Evolutionary conservation across 30 jellyfish, hydroid and myxozoan genomes (phyloP), one percentile per base, ranked within the genome.

Genomic region (Hydractinia symbiolongicarpus): DNA sequence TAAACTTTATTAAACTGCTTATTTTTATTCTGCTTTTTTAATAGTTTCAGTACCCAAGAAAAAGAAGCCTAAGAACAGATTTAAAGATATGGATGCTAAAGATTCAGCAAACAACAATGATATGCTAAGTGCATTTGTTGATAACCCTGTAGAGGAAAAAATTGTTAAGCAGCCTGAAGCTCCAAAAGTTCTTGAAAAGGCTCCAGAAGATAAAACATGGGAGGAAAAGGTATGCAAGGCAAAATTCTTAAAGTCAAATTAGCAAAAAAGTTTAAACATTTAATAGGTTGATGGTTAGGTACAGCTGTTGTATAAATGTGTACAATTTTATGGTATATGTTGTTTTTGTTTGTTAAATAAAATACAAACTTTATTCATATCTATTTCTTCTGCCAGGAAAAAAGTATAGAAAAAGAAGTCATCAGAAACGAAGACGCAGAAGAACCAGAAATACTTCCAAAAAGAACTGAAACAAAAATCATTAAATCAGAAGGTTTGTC

Each of bases 51-150:
- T 58, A 11, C 85, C 95, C 16, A 84, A 84, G 90, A 84, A 81
- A 73, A 93, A 93, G 90, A 93, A 87, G 74, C 60, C 57, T 20
- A 86, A 86, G 81, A 90, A 86, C 79, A 51, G 93, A 57, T 54
- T 81, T 50, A 93, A 84, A 77, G 93, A 81, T 52, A 14, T 78
- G 53, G 88, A 69, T 78, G 87, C 79, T 53, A 58, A 67, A 79
- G 98, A 85, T 5, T 61, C 75, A 14, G 66, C 78, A 52, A 30
- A 30, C 44, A 30, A 30, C 44, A 90, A 89, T 77, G 96, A 93
- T 73, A 21, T 93, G 79, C 82, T 93, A 93, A 86, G 96, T 81
- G 98, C 98, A 13, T 93, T 86, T 55, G 81, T 68, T 80, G 98
- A 93, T 68, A 87, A 84, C 17, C 98, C 95, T 20, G 92, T 57